Conservation (phyloP, 2,113 vertebrate species). For the Hemicordylus capensis region DNA sequence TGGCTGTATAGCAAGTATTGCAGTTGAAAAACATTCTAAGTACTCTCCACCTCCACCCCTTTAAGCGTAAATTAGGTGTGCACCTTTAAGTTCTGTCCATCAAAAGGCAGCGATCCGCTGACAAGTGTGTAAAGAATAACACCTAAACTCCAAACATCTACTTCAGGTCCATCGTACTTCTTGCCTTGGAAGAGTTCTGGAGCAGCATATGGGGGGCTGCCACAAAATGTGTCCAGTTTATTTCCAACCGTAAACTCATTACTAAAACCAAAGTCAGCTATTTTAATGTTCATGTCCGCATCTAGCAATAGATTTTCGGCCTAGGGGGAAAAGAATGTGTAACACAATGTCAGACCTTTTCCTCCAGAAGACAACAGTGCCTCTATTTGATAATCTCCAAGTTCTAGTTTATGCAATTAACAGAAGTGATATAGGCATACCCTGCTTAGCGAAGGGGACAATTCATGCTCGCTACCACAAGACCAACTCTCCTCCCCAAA, state of each 20-base stretch:
- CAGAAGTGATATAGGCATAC: neutral
- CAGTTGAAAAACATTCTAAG: neutral
- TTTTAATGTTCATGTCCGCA: constrained; percentile 99
- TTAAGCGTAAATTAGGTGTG: neutral
- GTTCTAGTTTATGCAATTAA: neutral
- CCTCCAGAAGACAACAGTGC: neutral
- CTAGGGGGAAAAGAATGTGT: constrained; percentile 73
- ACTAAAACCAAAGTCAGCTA: constrained; percentile 98
- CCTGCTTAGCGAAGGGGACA: too few relatives aligned
- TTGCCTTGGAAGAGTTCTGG: constrained; percentile 99
- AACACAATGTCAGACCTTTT: constrained; percentile 39
- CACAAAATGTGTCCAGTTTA: constrained; percentile 99
- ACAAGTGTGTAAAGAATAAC: constrained; percentile 98
- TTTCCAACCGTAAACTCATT: constrained; percentile 97
- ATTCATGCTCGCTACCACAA: too few relatives aligned
- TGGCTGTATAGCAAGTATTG: neutral
- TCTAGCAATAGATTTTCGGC: constrained; percentile 98
- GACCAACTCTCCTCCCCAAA: too few relatives aligned
- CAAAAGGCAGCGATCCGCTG: constrained; percentile 97
- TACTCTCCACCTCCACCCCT: neutral
- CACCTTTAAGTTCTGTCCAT: constrained; percentile 98
- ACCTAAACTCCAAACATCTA: constrained; percentile 98
- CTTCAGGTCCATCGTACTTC: constrained; percentile 97
- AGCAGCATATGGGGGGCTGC: constrained; percentile 95
- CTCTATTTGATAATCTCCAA: neutral